Evolutionary conservation across 2,797 vertebrate species (phyloP), one percentile per base, ranked within the genome.

Genomic region (Sebastes matsubarae): DNA sequence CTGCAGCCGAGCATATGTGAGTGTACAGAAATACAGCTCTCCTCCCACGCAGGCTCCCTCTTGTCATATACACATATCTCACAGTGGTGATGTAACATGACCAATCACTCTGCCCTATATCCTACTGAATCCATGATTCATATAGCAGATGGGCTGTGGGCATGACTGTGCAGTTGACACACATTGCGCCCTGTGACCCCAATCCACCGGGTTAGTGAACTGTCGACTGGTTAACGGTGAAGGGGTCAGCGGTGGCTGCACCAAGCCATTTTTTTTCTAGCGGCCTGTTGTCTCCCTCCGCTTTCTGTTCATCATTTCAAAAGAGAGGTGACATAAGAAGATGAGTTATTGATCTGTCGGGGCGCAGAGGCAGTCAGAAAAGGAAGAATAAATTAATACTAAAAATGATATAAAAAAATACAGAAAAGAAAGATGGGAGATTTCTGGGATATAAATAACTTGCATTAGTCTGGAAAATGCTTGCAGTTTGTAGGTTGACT

Each of bases 61-160:
- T 54, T 77, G 72, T 79, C 77, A 66, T 50, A 74, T 10, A 81
- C 20, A 68, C 50, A 75, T 34, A 78, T 79, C 60, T 83, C 68
- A 67, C 74, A 65, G 68, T 12, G 14, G 36, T 65, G 76, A 90
- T 76, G 84, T 66, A 86, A 87, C 68, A n/a, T 64, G 81, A 82
- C 66, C 77, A 71, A 67, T 13, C 50, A 18, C 63, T 16, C 13
- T 73, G 81, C 68, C 84, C 77, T 84, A 60, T 71, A 85, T 83
- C 75, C 50, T 18, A 27, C 76, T 30, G 6, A 58, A 71, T 76
- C 72, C 66, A 52, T 89, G 79, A 82, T 76, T 90, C 80, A 81
- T 76, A 34, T 2, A 72, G 84, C 86, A 83, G 76, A 86, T 66
- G 77, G 78, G 69, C 55, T 50, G 75, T 0, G 1, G 85, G 72